These are phyloP conservation scores for Azemiops feae DNA, from an alignment of 2,113 vertebrate genomes.

Conservation along the genomic window DNA sequence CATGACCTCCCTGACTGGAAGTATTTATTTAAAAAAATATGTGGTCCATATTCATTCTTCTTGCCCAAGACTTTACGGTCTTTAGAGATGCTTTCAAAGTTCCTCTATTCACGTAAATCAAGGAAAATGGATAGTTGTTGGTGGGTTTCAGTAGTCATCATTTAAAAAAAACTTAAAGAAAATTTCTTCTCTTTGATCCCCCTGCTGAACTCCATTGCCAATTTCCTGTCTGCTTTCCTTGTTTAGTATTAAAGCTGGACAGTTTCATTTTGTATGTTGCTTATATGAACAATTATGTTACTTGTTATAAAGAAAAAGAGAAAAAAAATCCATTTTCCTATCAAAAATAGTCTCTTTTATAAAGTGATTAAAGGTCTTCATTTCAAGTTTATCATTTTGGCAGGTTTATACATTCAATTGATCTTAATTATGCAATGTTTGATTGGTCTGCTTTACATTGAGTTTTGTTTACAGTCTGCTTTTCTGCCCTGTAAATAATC, in stretches of 20 bases:
- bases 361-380: neutral
- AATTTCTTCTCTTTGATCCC: neutral
- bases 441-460: neutral
- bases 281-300: neutral
- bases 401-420: neutral
- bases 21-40: neutral
- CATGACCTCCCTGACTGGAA: neutral
- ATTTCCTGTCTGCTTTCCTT: neutral
- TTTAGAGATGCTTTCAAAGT: neutral
- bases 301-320: neutral
- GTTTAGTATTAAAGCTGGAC: neutral
- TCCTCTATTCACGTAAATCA: neutral
- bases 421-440: neutral
- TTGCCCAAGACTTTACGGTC: neutral
- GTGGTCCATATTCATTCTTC: neutral
- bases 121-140: neutral
- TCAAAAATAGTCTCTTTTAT: neutral
- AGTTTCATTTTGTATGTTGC: neutral
- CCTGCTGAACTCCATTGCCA: neutral
- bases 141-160: neutral
- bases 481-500: neutral
- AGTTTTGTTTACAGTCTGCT: neutral
- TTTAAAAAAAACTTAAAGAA: neutral
- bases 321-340: neutral
- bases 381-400: neutral